These are phyloP conservation scores for Nerophis lumbriciformis DNA, from an alignment of 2,113 vertebrate genomes.

Conservation along the genomic window DNA sequence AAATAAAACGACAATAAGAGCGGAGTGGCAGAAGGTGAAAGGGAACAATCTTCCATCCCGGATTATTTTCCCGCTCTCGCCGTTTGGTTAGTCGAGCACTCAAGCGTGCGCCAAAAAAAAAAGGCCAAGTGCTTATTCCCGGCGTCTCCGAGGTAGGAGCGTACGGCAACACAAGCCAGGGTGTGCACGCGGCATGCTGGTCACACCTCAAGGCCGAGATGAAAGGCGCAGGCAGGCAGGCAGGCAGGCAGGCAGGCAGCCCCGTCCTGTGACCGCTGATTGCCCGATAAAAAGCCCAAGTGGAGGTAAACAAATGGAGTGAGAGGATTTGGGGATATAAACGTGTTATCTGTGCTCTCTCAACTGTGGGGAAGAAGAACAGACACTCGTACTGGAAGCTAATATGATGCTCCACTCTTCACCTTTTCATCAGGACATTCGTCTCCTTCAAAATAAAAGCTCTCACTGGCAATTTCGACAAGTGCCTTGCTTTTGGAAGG, in stretches of 20 bases:
- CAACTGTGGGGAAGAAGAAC: background rate
- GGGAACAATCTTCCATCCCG: slow-evolving; percentile 49
- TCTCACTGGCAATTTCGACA: slow-evolving; percentile 6
- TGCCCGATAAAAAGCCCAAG: slow-evolving; percentile 44
- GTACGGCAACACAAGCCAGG: slow-evolving; percentile 34
- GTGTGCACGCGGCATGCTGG: slow-evolving; percentile 34
- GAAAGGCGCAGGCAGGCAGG: slow-evolving; percentile 36
- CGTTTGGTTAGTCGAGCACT: slow-evolving; percentile 27
- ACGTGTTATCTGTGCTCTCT: slow-evolving; percentile 14
- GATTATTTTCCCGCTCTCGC: slow-evolving; percentile 42
- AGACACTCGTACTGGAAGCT: background rate
- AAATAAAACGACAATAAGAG: no score
- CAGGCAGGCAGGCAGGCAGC: background rate
- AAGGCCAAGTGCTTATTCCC: slow-evolving; percentile 34
- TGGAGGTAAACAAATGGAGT: slow-evolving; percentile 51
- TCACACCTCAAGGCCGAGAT: slow-evolving; percentile 57
- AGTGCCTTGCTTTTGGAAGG: slow-evolving; percentile 23
- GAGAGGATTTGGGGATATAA: slow-evolving; percentile 37
- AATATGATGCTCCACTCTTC: slow-evolving; percentile 18
- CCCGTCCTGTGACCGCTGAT: slow-evolving; percentile 47
- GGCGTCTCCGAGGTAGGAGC: slow-evolving; percentile 28
- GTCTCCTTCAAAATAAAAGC: slow-evolving; percentile 15
- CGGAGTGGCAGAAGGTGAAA: slow-evolving; percentile 41
- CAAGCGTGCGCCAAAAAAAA: slow-evolving; percentile 40
- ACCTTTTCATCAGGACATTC: slow-evolving; percentile 25